phyloP scores from a whole-genome alignment of 2,888 invertebrate genomes.

The Caenorhabditis sp. region DNA sequence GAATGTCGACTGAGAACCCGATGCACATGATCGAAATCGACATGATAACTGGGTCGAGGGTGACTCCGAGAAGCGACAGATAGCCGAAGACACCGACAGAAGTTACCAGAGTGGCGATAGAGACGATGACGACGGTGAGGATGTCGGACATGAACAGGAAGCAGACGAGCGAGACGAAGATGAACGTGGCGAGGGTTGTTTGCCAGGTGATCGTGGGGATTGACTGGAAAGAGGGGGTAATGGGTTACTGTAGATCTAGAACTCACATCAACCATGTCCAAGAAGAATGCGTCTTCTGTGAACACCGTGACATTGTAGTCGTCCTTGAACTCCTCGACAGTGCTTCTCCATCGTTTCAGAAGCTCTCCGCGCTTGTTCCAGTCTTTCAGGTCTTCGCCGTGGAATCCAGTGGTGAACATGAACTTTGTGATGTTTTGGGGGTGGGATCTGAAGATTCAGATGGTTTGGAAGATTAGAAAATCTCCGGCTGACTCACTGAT shows the following conservation, averaged over 20 bases:
- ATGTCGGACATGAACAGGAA: conserved; percentile 62
- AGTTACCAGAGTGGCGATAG: conserved; percentile 57
- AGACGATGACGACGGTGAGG: conserved; percentile 60
- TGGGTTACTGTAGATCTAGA: background rate
- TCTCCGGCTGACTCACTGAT: conserved; percentile 13
- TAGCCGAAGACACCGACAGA: conserved; percentile 65
- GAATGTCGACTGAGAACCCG: conserved; percentile 68
- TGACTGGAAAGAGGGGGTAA: conserved; percentile 24
- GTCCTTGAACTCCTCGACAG: conserved; percentile 61
- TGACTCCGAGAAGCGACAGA: conserved; percentile 59
- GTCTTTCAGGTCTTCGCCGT: conserved; percentile 67
- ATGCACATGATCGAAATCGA: conserved; percentile 68
- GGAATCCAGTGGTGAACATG: conserved; percentile 74
- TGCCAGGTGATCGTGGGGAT: conserved; percentile 73
- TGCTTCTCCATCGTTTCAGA: conserved; percentile 67
- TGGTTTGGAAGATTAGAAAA: background rate
- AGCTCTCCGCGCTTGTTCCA: conserved; percentile 66
- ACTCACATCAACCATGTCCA: conserved; percentile 72
- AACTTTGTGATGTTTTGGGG: conserved; percentile 67
- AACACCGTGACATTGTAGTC: conserved; percentile 73
- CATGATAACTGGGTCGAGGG: conserved; percentile 66
- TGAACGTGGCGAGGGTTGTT: conserved; percentile 62
- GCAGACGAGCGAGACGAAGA: conserved; percentile 59
- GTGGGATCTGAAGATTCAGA: conserved; percentile 22
- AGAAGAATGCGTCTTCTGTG: conserved; percentile 72